phyloP scores from a whole-genome alignment of 1,140 invertebrate genomes.

The Listronotus oregonensis region DNA sequence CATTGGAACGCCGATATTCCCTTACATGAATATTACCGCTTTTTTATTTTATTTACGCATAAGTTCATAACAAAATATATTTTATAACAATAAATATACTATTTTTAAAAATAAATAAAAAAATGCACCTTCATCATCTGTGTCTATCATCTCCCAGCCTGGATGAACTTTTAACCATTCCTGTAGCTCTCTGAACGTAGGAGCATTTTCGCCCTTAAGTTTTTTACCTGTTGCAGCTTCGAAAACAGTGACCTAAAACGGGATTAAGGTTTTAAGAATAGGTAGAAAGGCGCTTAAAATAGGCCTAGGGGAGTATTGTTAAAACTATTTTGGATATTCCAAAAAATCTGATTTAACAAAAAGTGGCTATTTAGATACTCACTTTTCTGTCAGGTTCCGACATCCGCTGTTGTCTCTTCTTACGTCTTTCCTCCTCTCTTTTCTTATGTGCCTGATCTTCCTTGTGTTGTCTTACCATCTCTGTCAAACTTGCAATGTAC shows the following conservation, averaged over 20 bases:
- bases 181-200: constrained; percentile 84
- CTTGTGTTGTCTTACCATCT: constrained; percentile 96
- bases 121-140: constrained; percentile 64
- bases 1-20: too few relatives aligned
- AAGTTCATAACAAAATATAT: too few relatives aligned
- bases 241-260: constrained; percentile 67
- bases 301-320: too few relatives aligned
- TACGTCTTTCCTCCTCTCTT: constrained; percentile 79
- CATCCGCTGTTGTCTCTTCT: constrained; percentile 58
- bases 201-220: constrained; percentile 91
- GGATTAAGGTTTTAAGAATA: too few relatives aligned
- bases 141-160: constrained; percentile 85
- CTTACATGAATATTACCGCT: too few relatives aligned
- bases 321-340: too few relatives aligned
- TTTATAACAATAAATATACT: too few relatives aligned
- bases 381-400: constrained; percentile 38
- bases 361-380: too few relatives aligned
- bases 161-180: constrained; percentile 81
- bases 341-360: too few relatives aligned
- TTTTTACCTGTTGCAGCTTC: constrained; percentile 84
- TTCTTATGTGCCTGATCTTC: constrained; percentile 84
- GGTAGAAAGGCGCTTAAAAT: too few relatives aligned
- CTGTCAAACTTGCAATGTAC: constrained; percentile 94
- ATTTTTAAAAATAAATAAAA: too few relatives aligned
- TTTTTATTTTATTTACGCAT: too few relatives aligned